A percentile compares a stretch with the other conserved stretches of the same genome.
phyloP scores from a whole-genome alignment of 2,113 vertebrate genomes.

The Cyprinus carpio region DNA sequence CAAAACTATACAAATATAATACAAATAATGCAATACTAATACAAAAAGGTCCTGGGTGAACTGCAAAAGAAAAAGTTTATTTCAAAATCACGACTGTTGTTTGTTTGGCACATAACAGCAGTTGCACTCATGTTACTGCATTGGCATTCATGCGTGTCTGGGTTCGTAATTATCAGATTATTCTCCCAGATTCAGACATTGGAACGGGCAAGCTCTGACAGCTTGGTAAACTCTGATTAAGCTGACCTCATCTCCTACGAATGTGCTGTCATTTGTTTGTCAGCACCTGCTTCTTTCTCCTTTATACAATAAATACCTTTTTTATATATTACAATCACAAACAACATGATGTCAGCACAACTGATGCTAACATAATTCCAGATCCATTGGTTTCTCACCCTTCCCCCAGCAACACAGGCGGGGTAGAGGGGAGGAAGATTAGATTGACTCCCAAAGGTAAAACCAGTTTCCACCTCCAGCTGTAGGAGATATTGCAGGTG shows the following conservation, averaged over 20 bases:
- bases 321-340: constrained; percentile 8
- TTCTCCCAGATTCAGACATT: constrained; percentile 48
- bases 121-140: constrained; percentile 40
- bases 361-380: constrained; percentile 17
- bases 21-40: neutral
- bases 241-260: constrained; percentile 44
- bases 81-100: constrained; percentile 7
- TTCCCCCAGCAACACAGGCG: constrained; percentile 9
- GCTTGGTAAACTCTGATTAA: constrained; percentile 51
- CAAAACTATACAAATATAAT: too few relatives aligned
- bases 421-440: constrained; percentile 7
- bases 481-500: constrained; percentile 9
- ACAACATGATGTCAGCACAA: neutral
- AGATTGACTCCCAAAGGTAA: constrained; percentile 35
- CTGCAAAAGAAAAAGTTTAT: constrained; percentile 25
- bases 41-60: neutral
- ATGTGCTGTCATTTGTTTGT: constrained; percentile 22
- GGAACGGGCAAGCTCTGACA: constrained; percentile 47
- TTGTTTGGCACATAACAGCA: constrained; percentile 7
- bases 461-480: constrained; percentile 1
- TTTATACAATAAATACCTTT: neutral
- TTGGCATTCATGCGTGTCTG: constrained; percentile 51
- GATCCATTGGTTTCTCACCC: constrained; percentile 1
- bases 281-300: constrained; percentile 30
- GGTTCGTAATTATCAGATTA: constrained; percentile 53